Base-by-base conservation (phyloP, 1,140 invertebrate species). In the Dreissena polymorpha region DNA sequence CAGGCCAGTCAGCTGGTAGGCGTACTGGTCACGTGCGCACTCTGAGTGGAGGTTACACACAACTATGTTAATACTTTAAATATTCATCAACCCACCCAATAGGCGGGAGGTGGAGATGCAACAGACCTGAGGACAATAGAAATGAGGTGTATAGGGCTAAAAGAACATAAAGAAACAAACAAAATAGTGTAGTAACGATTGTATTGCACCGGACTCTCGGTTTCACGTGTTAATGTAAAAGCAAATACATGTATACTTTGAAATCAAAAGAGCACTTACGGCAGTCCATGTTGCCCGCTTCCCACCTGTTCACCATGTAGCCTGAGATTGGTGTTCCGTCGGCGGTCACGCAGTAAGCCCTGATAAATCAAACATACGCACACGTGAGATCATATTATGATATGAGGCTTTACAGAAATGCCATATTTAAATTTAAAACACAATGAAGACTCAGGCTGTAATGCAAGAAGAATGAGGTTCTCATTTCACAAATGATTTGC, bases 1-100 rank as follows among this genome's bases (percentile, higher is more conserved):
- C 70, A 88, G 23, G 8, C 84, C 84, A 0, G 80, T 77, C 73
- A 84, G 65, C 25, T 39, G 51, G 82, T 86, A 88, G 13, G 71
- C 83, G 63, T 85, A 67, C 75, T 88, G 64, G 65, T 86, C 87
- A 53, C 85, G 78, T 0, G 87, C 87, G 60, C 87, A 88, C 51
- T 83, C 87, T 88, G 83, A 14, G 65, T 39, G 8, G 39, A 39
- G 39, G 2, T 39, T 39, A 39, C 39, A 39, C 2, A 39, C 39
- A 39, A 39, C 39, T 39, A 39, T n/a, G n/a, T n/a, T n/a, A n/a
- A n/a, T 39, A 39, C 2, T 39, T 2, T 39, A 39, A 5, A 39
- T 39, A 39, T 39, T 39, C 8, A 2, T 39, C 39, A 2, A 5
- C 39, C 39, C 39, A 39, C 39, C 39, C 39, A 39, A 39, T 39